Conservation (phyloP, 2,797 vertebrate species). For the Lophotriccus pileatus region DNA sequence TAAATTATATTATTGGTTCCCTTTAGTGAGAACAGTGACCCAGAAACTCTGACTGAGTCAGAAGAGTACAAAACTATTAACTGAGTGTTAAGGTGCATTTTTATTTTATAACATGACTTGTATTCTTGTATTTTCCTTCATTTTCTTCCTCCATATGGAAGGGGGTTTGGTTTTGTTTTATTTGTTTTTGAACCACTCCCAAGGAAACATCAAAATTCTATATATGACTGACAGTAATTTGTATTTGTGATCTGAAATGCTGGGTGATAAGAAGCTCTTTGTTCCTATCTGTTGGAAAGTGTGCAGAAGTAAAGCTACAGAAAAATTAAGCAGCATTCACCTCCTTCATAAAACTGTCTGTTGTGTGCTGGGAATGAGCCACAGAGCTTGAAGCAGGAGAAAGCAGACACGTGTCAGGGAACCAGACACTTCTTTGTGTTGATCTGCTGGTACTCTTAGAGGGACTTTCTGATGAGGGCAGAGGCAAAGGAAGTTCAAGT, state of each 20-base stretch:
- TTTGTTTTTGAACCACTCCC: neutral
- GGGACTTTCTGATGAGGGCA: neutral
- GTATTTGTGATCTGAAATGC: neutral
- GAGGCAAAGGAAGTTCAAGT: neutral
- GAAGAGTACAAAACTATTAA: neutral
- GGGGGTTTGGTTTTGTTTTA: fast-evolving
- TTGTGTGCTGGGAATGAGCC: neutral
- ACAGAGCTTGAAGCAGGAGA: neutral
- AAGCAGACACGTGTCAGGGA: neutral
- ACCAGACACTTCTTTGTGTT: neutral
- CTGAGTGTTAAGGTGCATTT: neutral
- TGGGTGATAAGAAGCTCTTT: neutral
- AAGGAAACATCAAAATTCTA: neutral
- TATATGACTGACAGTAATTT: neutral
- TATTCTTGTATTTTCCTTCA: neutral
- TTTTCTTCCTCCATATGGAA: neutral
- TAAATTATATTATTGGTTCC: neutral
- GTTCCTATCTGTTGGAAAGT: neutral
- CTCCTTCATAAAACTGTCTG: neutral
- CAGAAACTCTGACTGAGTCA: neutral
- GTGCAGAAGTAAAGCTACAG: neutral
- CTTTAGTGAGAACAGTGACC: neutral
- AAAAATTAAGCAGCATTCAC: neutral
- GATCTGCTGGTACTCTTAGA: neutral
- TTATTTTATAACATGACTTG: neutral